A percentile compares a stretch with the other conserved stretches of the same genome.
Evolutionary conservation across 2,888 invertebrate species (phyloP).

Genomic region (Belgica antarctica): DNA sequence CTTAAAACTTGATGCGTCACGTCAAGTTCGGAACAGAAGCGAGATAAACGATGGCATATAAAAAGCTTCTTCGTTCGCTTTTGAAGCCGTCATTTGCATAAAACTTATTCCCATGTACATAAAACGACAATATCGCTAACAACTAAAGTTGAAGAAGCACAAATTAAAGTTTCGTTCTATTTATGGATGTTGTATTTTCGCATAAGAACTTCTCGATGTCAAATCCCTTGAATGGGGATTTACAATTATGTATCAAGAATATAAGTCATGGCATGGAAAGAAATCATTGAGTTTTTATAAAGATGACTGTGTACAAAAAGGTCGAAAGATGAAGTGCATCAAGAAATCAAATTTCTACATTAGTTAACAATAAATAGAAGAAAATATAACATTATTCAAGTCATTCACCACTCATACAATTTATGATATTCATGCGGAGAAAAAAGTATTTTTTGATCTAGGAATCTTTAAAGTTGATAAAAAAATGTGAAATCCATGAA

Average conservation of each 20-base stretch:
- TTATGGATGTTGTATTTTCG: neutral
- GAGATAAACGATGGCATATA: too few species aligned
- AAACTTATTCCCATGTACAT: too few species aligned
- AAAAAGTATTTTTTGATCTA: conserved; percentile 5
- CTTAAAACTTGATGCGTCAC: too few species aligned
- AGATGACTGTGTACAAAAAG: neutral
- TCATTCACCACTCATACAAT: neutral
- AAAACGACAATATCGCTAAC: neutral
- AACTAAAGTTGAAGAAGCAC: neutral
- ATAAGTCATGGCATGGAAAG: neutral
- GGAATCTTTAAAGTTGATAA: neutral
- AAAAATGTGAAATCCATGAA: neutral
- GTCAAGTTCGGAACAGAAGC: too few species aligned
- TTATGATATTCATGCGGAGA: neutral
- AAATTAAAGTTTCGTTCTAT: neutral
- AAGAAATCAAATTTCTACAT: conserved; percentile 15
- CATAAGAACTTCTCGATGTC: conserved; percentile 2
- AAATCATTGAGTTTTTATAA: neutral
- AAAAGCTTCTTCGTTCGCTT: too few species aligned
- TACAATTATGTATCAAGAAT: neutral
- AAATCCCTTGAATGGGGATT: neutral
- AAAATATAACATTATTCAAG: too few species aligned
- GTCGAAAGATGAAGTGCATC: neutral
- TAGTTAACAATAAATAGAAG: neutral
- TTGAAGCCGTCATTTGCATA: too few species aligned